phyloP scores from a whole-genome alignment of 2,888 invertebrate species.

The Eristalis arbustorum region DNA sequence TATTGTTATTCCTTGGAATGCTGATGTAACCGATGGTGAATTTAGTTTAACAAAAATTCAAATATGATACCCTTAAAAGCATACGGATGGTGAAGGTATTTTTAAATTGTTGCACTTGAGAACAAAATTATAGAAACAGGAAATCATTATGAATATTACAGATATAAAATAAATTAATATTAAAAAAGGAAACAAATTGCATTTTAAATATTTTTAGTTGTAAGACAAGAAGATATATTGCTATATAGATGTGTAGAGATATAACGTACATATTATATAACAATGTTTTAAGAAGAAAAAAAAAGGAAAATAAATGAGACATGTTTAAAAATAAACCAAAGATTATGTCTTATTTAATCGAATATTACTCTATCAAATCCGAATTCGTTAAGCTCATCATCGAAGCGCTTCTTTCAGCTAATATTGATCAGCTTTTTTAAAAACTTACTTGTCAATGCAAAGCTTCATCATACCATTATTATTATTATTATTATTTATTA shows the following conservation, averaged over 20 bases:
- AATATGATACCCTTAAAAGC: not conserved
- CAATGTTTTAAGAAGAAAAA: slow-evolving; percentile 54
- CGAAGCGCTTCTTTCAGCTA: too few relatives aligned
- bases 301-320: slow-evolving; percentile 47
- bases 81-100: not conserved
- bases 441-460: too few relatives aligned
- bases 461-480: too few relatives aligned
- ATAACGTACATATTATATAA: slow-evolving; percentile 59
- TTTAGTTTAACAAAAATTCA: slow-evolving; percentile 15
- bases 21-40: not conserved
- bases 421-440: too few relatives aligned
- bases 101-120: slow-evolving; percentile 35
- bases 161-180: slow-evolving; percentile 3
- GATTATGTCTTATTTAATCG: not conserved
- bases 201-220: slow-evolving; percentile 61
- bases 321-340: slow-evolving; percentile 41
- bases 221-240: slow-evolving; percentile 58
- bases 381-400: too few relatives aligned
- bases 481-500: too few relatives aligned
- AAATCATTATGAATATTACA: slow-evolving; percentile 28
- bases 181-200: slow-evolving; percentile 30
- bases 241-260: slow-evolving; percentile 64
- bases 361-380: too few relatives aligned
- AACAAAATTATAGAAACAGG: slow-evolving; percentile 1
- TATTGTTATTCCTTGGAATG: slow-evolving; percentile 35